Evolutionary conservation across 2,797 vertebrate genomes (phyloP).

Genomic region (Brachyalestes nurse): DNA sequence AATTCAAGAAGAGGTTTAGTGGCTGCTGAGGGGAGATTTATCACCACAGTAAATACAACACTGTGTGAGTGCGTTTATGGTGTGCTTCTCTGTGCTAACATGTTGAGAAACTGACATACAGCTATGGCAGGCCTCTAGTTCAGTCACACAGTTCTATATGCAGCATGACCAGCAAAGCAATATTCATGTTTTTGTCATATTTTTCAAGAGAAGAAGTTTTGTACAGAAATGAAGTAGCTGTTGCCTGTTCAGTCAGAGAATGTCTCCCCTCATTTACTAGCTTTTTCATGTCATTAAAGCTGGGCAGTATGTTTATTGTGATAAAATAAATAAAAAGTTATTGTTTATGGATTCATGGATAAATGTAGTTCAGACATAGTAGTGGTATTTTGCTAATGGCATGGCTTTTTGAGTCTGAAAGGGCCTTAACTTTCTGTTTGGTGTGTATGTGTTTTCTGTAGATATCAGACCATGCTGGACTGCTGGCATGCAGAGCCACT

Average conservation of each 20-base stretch:
- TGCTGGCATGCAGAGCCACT: conserved; percentile 88
- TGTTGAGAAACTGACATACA: conserved; percentile 32
- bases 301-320: too few relatives aligned
- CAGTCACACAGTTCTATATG: not conserved
- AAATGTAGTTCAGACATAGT: not conserved
- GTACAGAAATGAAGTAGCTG: too few relatives aligned
- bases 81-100: conserved; percentile 11
- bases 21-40: conserved; percentile 29
- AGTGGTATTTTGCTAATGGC: too few relatives aligned
- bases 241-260: too few relatives aligned
- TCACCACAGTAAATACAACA: conserved; percentile 5
- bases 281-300: too few relatives aligned
- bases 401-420: not conserved
- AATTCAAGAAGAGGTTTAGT: conserved; percentile 25
- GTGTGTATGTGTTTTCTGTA: conserved; percentile 60
- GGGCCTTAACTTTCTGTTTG: not conserved
- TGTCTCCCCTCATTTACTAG: too few relatives aligned
- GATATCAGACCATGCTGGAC: conserved; percentile 94
- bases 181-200: too few relatives aligned
- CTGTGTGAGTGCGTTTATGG: conserved; percentile 25
- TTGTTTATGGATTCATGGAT: too few relatives aligned
- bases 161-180: not conserved
- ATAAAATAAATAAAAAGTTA: too few relatives aligned
- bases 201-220: too few relatives aligned
- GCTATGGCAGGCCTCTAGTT: not conserved